These are phyloP conservation scores for Phragmatobia fuliginosa DNA, from an alignment of 2,888 invertebrate genomes.

Conservation along the genomic window DNA sequence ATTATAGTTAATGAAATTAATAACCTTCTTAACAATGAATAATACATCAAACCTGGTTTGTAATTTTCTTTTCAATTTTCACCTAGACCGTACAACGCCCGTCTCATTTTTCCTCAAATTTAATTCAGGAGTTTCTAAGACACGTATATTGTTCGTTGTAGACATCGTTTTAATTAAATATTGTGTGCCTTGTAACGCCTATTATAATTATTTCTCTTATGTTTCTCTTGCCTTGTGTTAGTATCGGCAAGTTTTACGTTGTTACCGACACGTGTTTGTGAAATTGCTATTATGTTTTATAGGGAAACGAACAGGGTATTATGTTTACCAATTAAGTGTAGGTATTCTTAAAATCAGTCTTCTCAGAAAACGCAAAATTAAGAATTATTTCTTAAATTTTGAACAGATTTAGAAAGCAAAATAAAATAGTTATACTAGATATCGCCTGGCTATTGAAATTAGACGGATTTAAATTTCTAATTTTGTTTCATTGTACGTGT, in stretches of 20 bases:
- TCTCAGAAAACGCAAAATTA: background rate
- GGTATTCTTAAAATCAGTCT: background rate
- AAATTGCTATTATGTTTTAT: conserved; percentile 12
- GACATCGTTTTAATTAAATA: conserved; percentile 42
- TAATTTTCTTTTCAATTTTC: conserved; percentile 15
- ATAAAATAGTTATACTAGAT: background rate
- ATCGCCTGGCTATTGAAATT: background rate
- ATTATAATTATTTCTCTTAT: conserved; percentile 39
- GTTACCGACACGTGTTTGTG: conserved; percentile 13
- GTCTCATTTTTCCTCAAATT: conserved; percentile 21
- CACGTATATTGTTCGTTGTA: conserved; percentile 29
- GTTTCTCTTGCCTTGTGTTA: conserved; percentile 21
- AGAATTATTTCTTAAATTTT: background rate
- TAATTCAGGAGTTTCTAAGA: conserved; percentile 28
- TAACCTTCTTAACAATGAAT: conserved; percentile 1
- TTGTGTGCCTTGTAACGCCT: conserved; percentile 28
- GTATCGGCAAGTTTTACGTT: conserved; percentile 34
- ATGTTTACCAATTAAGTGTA: conserved; percentile 16
- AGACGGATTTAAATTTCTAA: background rate
- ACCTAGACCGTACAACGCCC: background rate
- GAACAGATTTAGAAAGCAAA: background rate
- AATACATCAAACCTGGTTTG: background rate
- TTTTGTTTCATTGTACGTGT: no score
- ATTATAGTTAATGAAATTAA: background rate
- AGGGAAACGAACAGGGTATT: background rate